A percentile compares a stretch with the other conserved stretches of the same genome.
These are phyloP conservation scores for Pseudachorutes palmiensis DNA, from an alignment of 1,140 invertebrate species.

Conservation along the genomic window DNA sequence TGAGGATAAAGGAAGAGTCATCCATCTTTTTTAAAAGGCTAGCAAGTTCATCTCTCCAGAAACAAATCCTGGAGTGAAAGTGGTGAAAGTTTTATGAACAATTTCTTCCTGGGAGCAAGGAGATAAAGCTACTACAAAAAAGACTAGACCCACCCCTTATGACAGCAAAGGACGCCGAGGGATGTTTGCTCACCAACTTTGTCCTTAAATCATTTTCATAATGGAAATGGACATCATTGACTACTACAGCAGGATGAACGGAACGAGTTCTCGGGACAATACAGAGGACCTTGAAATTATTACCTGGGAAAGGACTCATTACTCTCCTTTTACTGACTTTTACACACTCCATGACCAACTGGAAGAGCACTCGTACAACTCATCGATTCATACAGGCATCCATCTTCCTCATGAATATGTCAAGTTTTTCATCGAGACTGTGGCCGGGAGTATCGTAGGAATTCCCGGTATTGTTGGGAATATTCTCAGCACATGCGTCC, in stretches of 20 bases:
- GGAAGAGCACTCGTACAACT: background rate
- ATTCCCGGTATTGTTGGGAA: constrained; percentile 17
- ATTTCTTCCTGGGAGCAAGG: no score
- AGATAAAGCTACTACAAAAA: no score
- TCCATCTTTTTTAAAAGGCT: background rate
- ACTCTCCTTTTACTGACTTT: background rate
- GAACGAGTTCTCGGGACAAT: background rate
- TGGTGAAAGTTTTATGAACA: background rate
- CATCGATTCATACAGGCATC: background rate
- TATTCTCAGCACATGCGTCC: constrained; percentile 13
- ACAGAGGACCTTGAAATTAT: background rate
- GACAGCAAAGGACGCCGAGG: no score
- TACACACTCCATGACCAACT: background rate
- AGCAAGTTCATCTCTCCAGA: background rate
- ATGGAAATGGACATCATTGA: background rate
- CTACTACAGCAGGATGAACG: background rate
- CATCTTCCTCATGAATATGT: background rate
- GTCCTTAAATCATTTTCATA: no score
- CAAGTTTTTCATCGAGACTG: background rate
- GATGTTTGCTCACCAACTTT: no score
- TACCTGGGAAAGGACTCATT: background rate
- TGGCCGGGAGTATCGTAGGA: constrained; percentile 30
- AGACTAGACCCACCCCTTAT: no score
- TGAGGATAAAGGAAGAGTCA: background rate
- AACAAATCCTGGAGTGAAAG: background rate